Base-by-base conservation (phyloP, 2,888 invertebrate species). In the Amitus sp. region DNA sequence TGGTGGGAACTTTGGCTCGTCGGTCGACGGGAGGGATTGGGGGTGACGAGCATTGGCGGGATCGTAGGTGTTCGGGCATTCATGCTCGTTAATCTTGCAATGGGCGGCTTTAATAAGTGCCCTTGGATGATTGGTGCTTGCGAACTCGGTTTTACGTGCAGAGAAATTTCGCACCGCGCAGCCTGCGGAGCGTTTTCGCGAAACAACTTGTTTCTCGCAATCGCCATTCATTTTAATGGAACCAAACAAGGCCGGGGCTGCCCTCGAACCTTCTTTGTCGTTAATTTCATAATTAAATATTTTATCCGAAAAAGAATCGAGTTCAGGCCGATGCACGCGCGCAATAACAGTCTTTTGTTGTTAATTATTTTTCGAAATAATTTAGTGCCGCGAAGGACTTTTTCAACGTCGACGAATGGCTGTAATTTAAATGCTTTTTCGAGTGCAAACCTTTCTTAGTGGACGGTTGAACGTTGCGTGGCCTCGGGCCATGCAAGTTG, bases 11-110 rank as follows among this genome's bases (percentile, higher is more conserved):
- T 57, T 50, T 62, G 53, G 58, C 57, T 62, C 62, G 62, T 62
- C 58, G 47, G 62, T 40, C 9, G 40, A 19, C 9, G 19, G 43
- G 23, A 45, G 48, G 51, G 54, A 54, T 58, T 54, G 58, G 50
- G 42, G 61, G 58, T 58, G 55, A 59, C 55, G 47, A 53, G 48
- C 61, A 58, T 62, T 59, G 64, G 53, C 59, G 58, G 58, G 57
- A 65, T 65, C 65, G 69, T 71, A 68, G 70, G 72, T 70, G 71
- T 72, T 69, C 67, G 67, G 71, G 70, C 71, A 72, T 73, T 73
- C 71, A 67, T 63, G 71, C 73, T 71, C 73, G 73, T 73, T 73
- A 71, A 73, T 72, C 73, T 72, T 73, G 47, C 68, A 67, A 61
- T 63, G 71, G 69, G 66, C n/a, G 65, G 68, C 71, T 71, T 72